Base-by-base conservation (phyloP, 2,113 vertebrate species). In the Girardinichthys multiradiatus region DNA sequence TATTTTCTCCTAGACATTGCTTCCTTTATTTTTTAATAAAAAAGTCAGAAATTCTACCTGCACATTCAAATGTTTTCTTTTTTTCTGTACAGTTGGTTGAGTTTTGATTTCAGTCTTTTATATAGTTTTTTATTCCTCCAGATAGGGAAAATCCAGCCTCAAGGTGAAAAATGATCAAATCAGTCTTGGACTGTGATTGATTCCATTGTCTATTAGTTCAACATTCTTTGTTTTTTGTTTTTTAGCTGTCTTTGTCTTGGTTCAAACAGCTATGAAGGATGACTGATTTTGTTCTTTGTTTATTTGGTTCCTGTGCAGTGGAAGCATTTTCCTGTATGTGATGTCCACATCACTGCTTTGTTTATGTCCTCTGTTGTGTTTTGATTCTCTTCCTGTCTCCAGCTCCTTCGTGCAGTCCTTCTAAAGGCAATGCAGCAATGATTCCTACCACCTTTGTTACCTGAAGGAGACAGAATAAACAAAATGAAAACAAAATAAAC, bases 371-470 rank as follows among this genome's bases (percentile, higher is more conserved):
- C 39, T 82, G 77, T 86, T 67, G 51, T 54, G 10, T 82, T 82
- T 78, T 64, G 72, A 80, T 75, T 80, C 68, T 75, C 68, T 72
- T 48, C 42, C 35, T 84, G 79, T 83, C 75, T 84, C 80, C 80
- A 74, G 76, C 62, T 72, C 95, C 93, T 95, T 91, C 92, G 86
- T 91, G 95, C 96, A 92, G 96, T 95, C 96, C 94, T 95, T 94
- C 94, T 95, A 94, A 95, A 97, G 97, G 95, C 96, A 96, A 95
- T 92, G 91, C 94, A 96, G 96, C 95, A 88, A 94, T 92, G 93
- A 94, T 70, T 94, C 93, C 92, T 89, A 66, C 77, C 82, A 62
- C 92, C 93, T 87, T 92, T 92, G 94, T 95, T 98, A 96, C 96
- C 97, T 98, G 92, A 90, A 93, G 69, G 74, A 91, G 82, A 91